Conservation (phyloP, 2,797 vertebrate species). For the Acrossocheilus fasciatus region DNA sequence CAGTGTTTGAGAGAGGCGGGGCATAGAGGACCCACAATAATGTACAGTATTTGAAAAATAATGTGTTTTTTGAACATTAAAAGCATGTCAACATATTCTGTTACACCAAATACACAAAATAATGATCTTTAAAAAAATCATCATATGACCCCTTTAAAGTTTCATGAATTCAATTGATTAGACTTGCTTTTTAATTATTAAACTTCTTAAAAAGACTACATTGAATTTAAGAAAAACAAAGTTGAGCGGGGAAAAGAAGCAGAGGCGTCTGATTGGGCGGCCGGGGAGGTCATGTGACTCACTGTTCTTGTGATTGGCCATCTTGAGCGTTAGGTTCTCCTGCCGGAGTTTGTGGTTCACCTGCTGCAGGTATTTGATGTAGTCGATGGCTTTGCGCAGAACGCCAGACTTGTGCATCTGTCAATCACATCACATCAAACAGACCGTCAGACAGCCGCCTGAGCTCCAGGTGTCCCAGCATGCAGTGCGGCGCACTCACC, state of each 20-base stretch:
- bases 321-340: constrained; percentile 94
- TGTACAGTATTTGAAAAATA: too few species aligned
- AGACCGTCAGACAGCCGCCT: background rate
- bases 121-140: too few species aligned
- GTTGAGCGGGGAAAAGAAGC: background rate
- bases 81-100: too few species aligned
- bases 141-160: too few species aligned
- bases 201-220: too few species aligned
- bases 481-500: constrained; percentile 72
- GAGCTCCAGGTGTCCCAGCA: constrained; percentile 17
- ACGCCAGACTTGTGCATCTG: constrained; percentile 99
- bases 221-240: background rate
- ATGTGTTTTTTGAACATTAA: too few species aligned
- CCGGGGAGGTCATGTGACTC: constrained; percentile 60
- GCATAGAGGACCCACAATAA: too few species aligned
- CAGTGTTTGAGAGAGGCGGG: too few species aligned
- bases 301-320: constrained; percentile 96
- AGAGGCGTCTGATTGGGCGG: too few species aligned
- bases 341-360: constrained; percentile 95
- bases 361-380: constrained; percentile 97
- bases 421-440: constrained; percentile 18
- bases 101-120: too few species aligned
- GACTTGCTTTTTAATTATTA: too few species aligned
- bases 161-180: too few species aligned
- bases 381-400: constrained; percentile 95